Evolutionary conservation across 35 echinoderm and acorn worm species (phyloP), one percentile per base, ranked within the genome.

Genomic region (Antedon bifida): DNA sequence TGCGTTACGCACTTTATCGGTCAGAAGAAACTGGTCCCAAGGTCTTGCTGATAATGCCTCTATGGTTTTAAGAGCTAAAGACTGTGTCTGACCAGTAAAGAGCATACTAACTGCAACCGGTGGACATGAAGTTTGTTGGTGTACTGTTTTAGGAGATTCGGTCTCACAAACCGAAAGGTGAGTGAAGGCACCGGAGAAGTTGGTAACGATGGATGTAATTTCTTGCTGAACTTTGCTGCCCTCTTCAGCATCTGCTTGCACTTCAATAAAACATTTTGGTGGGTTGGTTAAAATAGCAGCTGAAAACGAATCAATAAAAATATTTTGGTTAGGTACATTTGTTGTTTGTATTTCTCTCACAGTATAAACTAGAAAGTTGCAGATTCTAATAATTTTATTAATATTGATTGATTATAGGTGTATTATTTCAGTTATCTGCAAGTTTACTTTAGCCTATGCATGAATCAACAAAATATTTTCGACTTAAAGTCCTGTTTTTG

Each of bases 41-140:
- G 78, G 78, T 17, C 33, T 39, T 34, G 78, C 17, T 21, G 78
- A 34, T n/a, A 80, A 39, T 29, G 33, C 34, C 36, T 80, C 36
- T 38, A 38, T 39, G 2, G 78, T 36, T 80, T 80, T 80, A 23
- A 80, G 5, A 35, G 78, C 78, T 38, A 34, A 30, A 1, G 34
- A 36, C 34, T 80, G 78, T 38, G 36, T 80, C 9, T 80, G 78
- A 11, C 78, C 78, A 0, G 78, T 80, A 28, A 80, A 80, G 34
- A 80, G 16, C 78, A 80, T 80, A 10, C 33, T 80, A 26, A 80
- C 78, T 13, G 78, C 78, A 35, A 80, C 1, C 0, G 78, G 36
- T 12, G 78, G 78, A 36, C 36, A 34, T 26, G 78, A 80, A 38
- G 11, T 38, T 7, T 36, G n/a, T 14, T 80, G 78, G 30, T 9